Conservation (phyloP, 2,797 vertebrate genomes). For the Acrossocheilus wenchowensis region DNA sequence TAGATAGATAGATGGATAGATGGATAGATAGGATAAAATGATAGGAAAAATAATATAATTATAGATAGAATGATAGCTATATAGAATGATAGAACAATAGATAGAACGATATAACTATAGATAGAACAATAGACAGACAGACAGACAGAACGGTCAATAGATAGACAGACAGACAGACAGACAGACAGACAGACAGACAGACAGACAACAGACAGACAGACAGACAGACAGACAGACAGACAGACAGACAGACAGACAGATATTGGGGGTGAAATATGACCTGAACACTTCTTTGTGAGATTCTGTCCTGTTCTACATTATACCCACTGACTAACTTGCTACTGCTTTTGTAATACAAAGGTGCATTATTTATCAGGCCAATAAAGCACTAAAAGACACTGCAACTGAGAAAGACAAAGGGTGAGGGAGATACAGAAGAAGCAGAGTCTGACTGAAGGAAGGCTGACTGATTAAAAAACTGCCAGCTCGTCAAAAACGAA, state of each 20-base stretch:
- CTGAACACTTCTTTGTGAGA: neutral
- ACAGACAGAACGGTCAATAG: neutral
- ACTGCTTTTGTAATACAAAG: neutral
- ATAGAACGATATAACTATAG: too few species aligned
- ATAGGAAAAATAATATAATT: neutral
- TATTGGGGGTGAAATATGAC: neutral
- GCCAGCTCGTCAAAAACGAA: slow-evolving; percentile 79
- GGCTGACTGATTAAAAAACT: slow-evolving; percentile 81
- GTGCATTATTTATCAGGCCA: slow-evolving; percentile 2
- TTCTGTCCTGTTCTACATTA: neutral
- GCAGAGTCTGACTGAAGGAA: slow-evolving; percentile 70
- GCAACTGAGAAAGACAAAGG: slow-evolving; percentile 20
- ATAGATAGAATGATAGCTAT: slow-evolving; percentile 54
- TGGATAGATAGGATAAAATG: neutral
- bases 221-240: neutral
- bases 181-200: neutral
- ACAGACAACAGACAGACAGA: neutral
- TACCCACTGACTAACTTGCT: neutral
- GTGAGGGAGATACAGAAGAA: neutral
- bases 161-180: neutral
- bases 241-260: neutral
- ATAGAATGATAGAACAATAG: neutral
- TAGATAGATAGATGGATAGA: too few species aligned
- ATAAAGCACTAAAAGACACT: slow-evolving; percentile 20
- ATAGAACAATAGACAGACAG: neutral